Evolutionary conservation across 2,888 invertebrate species (phyloP).

Genomic region (Prionchulus punctatus): DNA sequence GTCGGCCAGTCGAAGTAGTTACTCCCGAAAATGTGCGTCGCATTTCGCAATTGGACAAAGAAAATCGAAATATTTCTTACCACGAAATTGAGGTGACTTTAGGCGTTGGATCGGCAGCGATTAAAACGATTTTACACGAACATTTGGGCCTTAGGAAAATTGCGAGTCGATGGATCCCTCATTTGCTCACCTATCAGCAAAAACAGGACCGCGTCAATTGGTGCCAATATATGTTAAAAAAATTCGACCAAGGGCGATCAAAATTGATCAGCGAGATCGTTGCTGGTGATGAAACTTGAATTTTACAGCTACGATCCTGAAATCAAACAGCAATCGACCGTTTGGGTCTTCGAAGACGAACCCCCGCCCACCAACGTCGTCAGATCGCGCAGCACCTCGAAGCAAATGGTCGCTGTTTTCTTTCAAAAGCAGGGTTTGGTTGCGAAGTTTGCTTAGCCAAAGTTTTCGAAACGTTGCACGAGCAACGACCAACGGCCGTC

Average conservation of each 20-base stretch:
- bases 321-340: background rate
- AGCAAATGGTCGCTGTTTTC: background rate
- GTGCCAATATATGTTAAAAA: background rate
- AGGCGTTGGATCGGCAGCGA: background rate
- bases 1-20: background rate
- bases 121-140: background rate
- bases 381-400: background rate
- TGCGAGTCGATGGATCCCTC: background rate
- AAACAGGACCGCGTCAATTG: background rate
- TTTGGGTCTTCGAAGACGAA: background rate
- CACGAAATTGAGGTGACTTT: background rate
- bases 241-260: background rate
- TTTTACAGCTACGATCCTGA: background rate
- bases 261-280: background rate
- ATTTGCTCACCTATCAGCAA: background rate
- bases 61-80: background rate
- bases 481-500: background rate
- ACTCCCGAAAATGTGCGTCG: background rate
- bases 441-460: background rate
- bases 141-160: background rate
- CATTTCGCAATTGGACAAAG: background rate
- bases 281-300: constrained; percentile 1
- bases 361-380: background rate
- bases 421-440: background rate
- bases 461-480: background rate